phyloP scores from a whole-genome alignment of 2,888 invertebrate species.

The Calliphora vomitoria region DNA sequence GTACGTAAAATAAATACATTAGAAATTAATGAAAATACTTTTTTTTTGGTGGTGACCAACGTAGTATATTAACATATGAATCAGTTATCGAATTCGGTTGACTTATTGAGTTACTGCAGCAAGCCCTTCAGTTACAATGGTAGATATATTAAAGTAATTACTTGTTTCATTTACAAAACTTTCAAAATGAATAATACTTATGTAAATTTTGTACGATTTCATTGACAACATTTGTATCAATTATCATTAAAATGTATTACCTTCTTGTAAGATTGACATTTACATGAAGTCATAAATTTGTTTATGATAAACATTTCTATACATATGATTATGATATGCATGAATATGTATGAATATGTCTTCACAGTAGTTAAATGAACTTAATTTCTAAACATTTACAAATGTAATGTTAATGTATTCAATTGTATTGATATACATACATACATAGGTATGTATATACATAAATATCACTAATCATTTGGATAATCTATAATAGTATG shows the following conservation, averaged over 20 bases:
- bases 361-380: background rate
- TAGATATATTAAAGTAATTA: too few relatives aligned
- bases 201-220: background rate
- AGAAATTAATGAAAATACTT: too few relatives aligned
- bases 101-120: too few relatives aligned
- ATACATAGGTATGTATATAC: too few relatives aligned
- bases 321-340: background rate
- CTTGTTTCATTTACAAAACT: background rate
- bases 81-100: too few relatives aligned
- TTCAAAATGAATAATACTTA: background rate
- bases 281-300: slow-evolving; percentile 27
- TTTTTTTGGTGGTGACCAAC: too few relatives aligned
- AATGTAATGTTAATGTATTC: slow-evolving; percentile 1
- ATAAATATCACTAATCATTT: slow-evolving; percentile 21
- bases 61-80: too few relatives aligned
- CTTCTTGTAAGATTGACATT: slow-evolving; percentile 26
- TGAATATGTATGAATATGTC: background rate
- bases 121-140: too few relatives aligned
- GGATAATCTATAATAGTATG: slow-evolving; percentile 1
- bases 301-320: background rate
- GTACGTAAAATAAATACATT: too few relatives aligned
- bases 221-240: slow-evolving; percentile 7
- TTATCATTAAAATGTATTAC: background rate
- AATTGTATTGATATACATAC: background rate
- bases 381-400: slow-evolving; percentile 21